Evolutionary conservation across 2,113 vertebrate genomes (phyloP), one percentile per base, ranked within the genome.

Genomic region (Arvicanthis niloticus): DNA sequence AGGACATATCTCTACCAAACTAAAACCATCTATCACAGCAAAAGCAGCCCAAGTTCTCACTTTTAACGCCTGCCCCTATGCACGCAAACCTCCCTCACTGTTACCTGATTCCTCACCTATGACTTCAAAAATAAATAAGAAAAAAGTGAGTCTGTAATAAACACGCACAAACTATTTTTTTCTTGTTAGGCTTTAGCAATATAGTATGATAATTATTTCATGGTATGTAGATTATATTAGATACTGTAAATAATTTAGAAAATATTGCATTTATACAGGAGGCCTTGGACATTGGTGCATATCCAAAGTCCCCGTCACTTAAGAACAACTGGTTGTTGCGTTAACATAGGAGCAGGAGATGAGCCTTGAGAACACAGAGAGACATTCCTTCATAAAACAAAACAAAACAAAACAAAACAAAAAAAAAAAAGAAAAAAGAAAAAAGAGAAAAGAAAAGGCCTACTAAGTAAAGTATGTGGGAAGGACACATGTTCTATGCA

Each of bases 391-490:
- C 34, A n/a, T 15, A 7, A 40, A 26, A 84, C 5, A 82, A 6
- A 26, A 1, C 19, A 8, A 7, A 45, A 26, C n/a, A n/a, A n/a
- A n/a, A n/a, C n/a, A n/a, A n/a, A n/a, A n/a, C n/a, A n/a, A n/a
- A 7, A 13, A 1, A 31, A 7, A 31, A 3, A 40, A 16, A 37
- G 24, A 40, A 16, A 5, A 22, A 73, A 24, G 7, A 26, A 26
- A 9, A 26, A 10, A 40, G 9, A 9, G 3, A 40, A 4, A 29
- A 13, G 1, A 65, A 37, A 34, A 13, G 40, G 0, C 22, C n/a
- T 53, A 24, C 34, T 7, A 19, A 31, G 11, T 80, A 68, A 31
- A 19, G 7, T 48, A 51, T 53, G n/a, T 37, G 3, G 34, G 13
- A 51, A 2, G 7, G 73, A 29, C 1, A 17, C 51, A 65, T 42